Percentiles rank a stretch among this genome's conserved stretches.
Evolutionary conservation across 1,140 invertebrate genomes (phyloP).

Genomic region (Procambarus clarkii): DNA sequence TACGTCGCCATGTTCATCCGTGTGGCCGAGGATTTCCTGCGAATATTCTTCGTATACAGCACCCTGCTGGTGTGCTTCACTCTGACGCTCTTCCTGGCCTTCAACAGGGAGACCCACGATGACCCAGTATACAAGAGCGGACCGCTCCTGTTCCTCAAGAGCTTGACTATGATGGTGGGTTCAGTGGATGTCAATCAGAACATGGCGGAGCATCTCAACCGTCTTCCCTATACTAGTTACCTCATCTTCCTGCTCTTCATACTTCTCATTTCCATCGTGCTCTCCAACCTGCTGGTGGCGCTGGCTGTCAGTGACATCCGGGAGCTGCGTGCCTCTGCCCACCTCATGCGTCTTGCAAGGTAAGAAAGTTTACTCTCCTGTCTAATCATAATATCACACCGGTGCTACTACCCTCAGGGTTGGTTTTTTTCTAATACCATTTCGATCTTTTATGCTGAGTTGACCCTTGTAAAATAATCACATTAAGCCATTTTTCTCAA

Average conservation of each 20-base stretch:
- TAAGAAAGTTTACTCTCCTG: background rate
- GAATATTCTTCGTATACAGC: constrained; percentile 77
- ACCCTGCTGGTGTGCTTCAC: constrained; percentile 79
- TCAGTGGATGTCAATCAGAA: constrained; percentile 78
- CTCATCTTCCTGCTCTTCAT: constrained; percentile 79
- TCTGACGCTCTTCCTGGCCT: constrained; percentile 78
- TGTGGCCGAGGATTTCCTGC: constrained; percentile 49
- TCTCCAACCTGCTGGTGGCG: constrained; percentile 81
- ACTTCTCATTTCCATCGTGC: constrained; percentile 76
- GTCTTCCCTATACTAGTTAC: constrained; percentile 72
- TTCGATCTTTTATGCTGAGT: too few relatives aligned
- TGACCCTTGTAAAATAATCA: too few relatives aligned
- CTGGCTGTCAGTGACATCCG: constrained; percentile 81
- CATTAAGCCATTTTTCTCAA: too few relatives aligned
- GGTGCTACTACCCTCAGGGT: too few relatives aligned
- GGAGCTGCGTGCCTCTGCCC: constrained; percentile 78
- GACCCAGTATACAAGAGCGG: constrained; percentile 74
- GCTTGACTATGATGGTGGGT: constrained; percentile 80
- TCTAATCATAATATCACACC: too few relatives aligned
- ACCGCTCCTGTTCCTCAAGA: constrained; percentile 76
- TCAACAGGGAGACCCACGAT: constrained; percentile 76
- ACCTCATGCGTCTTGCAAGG: constrained; percentile 74
- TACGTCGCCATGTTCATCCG: constrained; percentile 58
- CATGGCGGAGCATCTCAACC: constrained; percentile 74
- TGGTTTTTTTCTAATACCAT: too few relatives aligned